These are phyloP conservation scores for Callimorpha dominula DNA, from an alignment of 2,888 invertebrate genomes.

Conservation along the genomic window DNA sequence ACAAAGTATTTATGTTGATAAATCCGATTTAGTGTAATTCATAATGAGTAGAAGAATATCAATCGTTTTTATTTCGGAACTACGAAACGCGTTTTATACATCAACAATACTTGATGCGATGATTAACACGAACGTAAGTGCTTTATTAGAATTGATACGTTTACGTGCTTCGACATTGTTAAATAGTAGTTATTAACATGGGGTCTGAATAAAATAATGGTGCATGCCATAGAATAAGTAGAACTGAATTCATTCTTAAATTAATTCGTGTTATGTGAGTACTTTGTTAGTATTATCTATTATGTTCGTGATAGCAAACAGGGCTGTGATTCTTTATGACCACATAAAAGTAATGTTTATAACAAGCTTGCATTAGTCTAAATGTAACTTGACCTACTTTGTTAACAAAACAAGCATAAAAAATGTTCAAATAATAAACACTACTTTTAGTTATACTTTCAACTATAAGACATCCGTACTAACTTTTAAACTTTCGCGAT, in stretches of 20 bases:
- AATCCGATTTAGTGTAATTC: slow-evolving; percentile 65
- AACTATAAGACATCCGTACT: no score
- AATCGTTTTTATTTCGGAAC: slow-evolving; percentile 29
- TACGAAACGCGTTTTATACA: slow-evolving; percentile 12
- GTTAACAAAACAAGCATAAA: background rate
- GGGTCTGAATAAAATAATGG: slow-evolving; percentile 77
- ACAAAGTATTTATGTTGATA: slow-evolving; percentile 81
- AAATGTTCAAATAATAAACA: background rate
- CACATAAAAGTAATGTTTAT: slow-evolving; percentile 1
- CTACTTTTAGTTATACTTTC: no score
- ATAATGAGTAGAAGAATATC: slow-evolving; percentile 53
- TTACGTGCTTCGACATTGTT: slow-evolving; percentile 46
- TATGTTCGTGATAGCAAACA: slow-evolving; percentile 25
- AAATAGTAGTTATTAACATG: slow-evolving; percentile 66
- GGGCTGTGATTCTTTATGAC: slow-evolving; percentile 15
- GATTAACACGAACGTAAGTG: slow-evolving; percentile 19
- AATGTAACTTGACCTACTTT: background rate
- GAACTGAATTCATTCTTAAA: slow-evolving; percentile 60
- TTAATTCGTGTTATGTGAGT: slow-evolving; percentile 40
- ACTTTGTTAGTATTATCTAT: slow-evolving; percentile 35
- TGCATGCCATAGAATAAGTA: slow-evolving; percentile 83
- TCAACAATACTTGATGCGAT: slow-evolving; percentile 26
- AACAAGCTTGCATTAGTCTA: background rate
- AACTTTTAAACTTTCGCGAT: no score
- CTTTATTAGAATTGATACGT: slow-evolving; percentile 19